Percentiles rank a stretch among this genome's conserved stretches.
phyloP scores from a whole-genome alignment of 2,797 vertebrate genomes.

The Danio albolineatus region DNA sequence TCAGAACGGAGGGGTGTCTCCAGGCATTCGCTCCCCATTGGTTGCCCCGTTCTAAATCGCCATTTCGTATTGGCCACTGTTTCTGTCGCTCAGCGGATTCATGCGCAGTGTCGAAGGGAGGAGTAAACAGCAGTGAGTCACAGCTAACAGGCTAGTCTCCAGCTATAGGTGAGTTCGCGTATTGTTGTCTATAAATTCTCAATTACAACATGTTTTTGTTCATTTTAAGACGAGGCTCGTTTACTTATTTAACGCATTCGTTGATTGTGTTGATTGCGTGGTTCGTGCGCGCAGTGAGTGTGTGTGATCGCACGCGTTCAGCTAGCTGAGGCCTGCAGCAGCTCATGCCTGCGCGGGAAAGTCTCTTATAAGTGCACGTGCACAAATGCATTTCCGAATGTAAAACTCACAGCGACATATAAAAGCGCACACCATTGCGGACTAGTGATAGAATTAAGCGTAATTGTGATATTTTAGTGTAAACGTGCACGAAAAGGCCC shows the following conservation, averaged over 20 bases:
- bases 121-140: slow-evolving; percentile 82
- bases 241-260: not conserved
- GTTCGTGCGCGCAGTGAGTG: not conserved
- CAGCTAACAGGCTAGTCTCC: slow-evolving; percentile 66
- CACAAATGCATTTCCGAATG: not conserved
- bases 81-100: slow-evolving; percentile 83
- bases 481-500: not conserved
- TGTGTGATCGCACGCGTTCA: not conserved
- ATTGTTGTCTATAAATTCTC: not conserved
- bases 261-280: not conserved
- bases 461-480: not conserved
- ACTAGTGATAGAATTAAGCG: not conserved
- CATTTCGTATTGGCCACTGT: slow-evolving; percentile 66
- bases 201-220: slow-evolving; percentile 48
- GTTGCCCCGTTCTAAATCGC: slow-evolving; percentile 37
- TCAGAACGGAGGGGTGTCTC: slow-evolving; percentile 72
- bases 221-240: not conserved
- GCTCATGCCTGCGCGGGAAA: slow-evolving; percentile 59
- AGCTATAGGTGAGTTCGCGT: slow-evolving; percentile 49
- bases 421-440: not conserved
- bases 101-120: slow-evolving; percentile 86
- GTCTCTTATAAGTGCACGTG: slow-evolving; percentile 8
- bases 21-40: slow-evolving; percentile 60
- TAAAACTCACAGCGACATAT: not conserved
- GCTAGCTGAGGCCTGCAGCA: slow-evolving; percentile 30